Evolutionary conservation across 2,888 invertebrate genomes (phyloP).

Genomic region (Dryocosmus kuriphilus): DNA sequence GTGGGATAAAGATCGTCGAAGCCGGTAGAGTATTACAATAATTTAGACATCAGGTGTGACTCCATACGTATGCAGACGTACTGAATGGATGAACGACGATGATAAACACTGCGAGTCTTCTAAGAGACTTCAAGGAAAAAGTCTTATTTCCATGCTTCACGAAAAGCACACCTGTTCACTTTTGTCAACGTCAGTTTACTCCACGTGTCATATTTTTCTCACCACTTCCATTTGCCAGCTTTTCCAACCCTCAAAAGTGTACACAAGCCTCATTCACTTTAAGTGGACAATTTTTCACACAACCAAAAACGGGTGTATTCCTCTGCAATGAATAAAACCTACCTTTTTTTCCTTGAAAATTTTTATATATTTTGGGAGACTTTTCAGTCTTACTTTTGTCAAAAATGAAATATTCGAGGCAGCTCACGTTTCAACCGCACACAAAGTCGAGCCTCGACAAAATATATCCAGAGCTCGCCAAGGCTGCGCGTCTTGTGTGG

Average conservation of each 20-base stretch:
- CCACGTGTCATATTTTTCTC: neutral
- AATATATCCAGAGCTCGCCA: conserved; percentile 1
- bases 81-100: conserved; percentile 25
- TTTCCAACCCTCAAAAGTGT: neutral
- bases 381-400: conserved; percentile 12
- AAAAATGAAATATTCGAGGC: conserved; percentile 16
- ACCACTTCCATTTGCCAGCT: neutral
- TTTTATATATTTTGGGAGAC: neutral
- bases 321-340: too few species aligned
- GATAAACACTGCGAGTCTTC: conserved; percentile 25
- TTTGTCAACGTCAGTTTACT: conserved; percentile 4
- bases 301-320: too few species aligned
- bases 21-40: conserved; percentile 7
- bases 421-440: conserved; percentile 11
- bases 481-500: neutral
- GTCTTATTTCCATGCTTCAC: conserved; percentile 23
- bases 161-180: conserved; percentile 9
- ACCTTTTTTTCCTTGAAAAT: too few species aligned
- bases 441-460: neutral
- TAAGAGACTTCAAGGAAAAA: conserved; percentile 29
- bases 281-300: neutral
- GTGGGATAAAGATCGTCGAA: neutral
- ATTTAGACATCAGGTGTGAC: conserved; percentile 26
- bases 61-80: neutral
- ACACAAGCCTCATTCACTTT: neutral